Conservation (phyloP, 2,888 invertebrate genomes). For the Fragum sueziense region DNA sequence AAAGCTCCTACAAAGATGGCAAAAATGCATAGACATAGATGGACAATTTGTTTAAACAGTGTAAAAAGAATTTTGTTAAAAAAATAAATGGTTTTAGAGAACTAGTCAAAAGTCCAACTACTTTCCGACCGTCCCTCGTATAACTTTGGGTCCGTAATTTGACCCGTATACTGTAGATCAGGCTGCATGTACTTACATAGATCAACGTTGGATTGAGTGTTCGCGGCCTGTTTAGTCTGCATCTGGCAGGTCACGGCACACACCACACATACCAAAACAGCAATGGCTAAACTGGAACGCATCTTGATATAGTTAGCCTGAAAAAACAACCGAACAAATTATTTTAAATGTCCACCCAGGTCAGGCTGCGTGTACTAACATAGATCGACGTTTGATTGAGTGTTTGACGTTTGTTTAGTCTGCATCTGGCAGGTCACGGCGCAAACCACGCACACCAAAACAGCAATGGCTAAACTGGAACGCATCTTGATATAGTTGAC, state of each 20-base stretch:
- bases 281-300: neutral
- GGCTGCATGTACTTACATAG: constrained; percentile 10
- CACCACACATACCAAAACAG: neutral
- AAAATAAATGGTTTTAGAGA: no score
- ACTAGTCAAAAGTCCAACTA: no score
- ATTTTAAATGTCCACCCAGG: no score
- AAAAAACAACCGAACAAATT: no score
- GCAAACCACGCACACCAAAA: neutral
- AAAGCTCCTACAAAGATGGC: no score
- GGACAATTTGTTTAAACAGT: no score
- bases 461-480: neutral
- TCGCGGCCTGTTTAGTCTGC: neutral
- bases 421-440: neutral
- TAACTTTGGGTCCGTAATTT: no score
- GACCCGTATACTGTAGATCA: no score
- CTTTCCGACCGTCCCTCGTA: no score
- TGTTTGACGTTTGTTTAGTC: neutral
- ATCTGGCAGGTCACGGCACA: constrained; percentile 1
- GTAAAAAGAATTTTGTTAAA: no score
- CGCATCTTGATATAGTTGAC: neutral
- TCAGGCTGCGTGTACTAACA: no score
- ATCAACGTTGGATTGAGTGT: neutral
- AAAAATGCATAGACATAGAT: no score
- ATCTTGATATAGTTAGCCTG: neutral
- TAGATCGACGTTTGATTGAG: neutral